phyloP scores from a whole-genome alignment of 2,888 invertebrate species.

The Pyrgus malvae region DNA sequence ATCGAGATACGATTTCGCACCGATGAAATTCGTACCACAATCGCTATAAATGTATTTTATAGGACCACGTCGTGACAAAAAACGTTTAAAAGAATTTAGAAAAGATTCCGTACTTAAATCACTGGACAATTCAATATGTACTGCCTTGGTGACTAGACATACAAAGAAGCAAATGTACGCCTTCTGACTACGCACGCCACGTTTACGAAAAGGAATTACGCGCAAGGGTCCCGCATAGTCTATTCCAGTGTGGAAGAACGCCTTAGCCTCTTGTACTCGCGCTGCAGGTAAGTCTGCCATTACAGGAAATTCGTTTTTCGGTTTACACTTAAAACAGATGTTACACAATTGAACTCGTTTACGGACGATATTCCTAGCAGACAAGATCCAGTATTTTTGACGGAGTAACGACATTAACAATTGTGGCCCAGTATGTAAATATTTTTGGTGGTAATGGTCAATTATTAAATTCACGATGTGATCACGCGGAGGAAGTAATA shows the following conservation, averaged over 20 bases:
- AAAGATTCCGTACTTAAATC: slow-evolving; percentile 36
- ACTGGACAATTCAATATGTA: slow-evolving; percentile 39
- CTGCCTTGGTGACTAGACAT: slow-evolving; percentile 26
- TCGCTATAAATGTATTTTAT: slow-evolving; percentile 29
- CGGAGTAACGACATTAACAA: slow-evolving; percentile 20
- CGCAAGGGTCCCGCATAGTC: slow-evolving; percentile 25
- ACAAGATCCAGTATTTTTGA: slow-evolving; percentile 37
- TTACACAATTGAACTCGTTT: slow-evolving; percentile 20
- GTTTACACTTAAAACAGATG: slow-evolving; percentile 24
- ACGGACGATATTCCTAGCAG: slow-evolving; percentile 25
- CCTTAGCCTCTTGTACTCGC: slow-evolving; percentile 12
- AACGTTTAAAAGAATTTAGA: slow-evolving; percentile 28
- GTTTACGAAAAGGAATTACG: slow-evolving; percentile 7
- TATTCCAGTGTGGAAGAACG: slow-evolving; percentile 13
- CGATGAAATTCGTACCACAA: slow-evolving; percentile 32
- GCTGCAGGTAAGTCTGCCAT: slow-evolving; percentile 7
- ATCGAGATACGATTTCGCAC: slow-evolving; percentile 10
- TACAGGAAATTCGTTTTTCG: slow-evolving; percentile 22
- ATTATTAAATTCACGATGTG: slow-evolving; percentile 7
- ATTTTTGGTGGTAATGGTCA: slow-evolving; percentile 17
- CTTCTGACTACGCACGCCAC: slow-evolving; percentile 22
- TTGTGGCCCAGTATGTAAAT: slow-evolving; percentile 4
- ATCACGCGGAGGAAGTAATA: not conserved
- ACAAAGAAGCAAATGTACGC: slow-evolving; percentile 30
- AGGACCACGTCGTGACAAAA: slow-evolving; percentile 28